These are phyloP conservation scores for Pyrochroa serraticornis DNA, from an alignment of 2,888 invertebrate genomes.

Conservation along the genomic window DNA sequence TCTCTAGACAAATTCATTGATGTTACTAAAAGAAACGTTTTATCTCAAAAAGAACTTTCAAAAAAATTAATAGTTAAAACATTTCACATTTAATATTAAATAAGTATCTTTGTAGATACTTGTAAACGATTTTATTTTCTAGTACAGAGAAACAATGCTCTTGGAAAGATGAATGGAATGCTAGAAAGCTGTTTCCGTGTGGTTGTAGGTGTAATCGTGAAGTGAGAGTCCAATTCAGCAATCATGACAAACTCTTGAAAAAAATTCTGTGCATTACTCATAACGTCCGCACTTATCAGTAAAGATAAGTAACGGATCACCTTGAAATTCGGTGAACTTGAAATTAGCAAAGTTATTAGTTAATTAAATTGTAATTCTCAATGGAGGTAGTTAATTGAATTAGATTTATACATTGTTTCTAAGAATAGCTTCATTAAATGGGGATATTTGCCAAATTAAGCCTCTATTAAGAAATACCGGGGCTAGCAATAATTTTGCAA, in stretches of 20 bases:
- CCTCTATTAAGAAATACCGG: too few relatives aligned
- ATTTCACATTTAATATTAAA: background rate
- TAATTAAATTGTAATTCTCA: too few relatives aligned
- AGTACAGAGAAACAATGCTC: conserved; percentile 15
- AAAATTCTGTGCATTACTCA: conserved; percentile 1
- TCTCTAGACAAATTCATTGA: conserved; percentile 5
- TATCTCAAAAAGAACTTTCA: too few relatives aligned
- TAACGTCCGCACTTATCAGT: conserved; percentile 7
- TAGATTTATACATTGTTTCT: too few relatives aligned
- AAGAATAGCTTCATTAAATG: too few relatives aligned
- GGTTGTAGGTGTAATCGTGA: conserved; percentile 49
- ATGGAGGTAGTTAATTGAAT: too few relatives aligned
- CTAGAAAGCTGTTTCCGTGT: conserved; percentile 48
- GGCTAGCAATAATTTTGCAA: conserved; percentile 1
- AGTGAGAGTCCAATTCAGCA: conserved; percentile 45
- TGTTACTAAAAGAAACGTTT: background rate
- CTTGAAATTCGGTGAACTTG: background rate
- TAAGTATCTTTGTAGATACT: background rate
- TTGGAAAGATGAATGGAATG: conserved; percentile 44
- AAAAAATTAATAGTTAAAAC: background rate
- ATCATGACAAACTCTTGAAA: conserved; percentile 42
- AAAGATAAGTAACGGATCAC: conserved; percentile 14
- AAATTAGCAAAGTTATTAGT: too few relatives aligned
- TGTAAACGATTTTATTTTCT: conserved; percentile 8
- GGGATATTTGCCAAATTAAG: too few relatives aligned